A percentile compares a stretch with the other conserved stretches of the same genome.
phyloP scores from a whole-genome alignment of 2,888 invertebrate genomes.

The Julus scanicus region DNA sequence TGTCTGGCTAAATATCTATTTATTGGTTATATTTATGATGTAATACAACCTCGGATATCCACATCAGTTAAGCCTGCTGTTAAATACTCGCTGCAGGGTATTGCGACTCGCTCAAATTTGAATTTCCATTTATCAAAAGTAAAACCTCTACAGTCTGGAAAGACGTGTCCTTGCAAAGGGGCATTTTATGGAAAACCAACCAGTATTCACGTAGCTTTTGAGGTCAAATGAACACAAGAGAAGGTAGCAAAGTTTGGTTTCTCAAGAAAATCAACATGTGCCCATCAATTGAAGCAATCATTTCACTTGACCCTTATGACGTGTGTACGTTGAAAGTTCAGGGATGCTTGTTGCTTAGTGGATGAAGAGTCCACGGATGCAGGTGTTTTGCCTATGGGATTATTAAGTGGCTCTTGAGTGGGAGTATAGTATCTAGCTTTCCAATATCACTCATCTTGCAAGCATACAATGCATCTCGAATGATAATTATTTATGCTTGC shows the following conservation, averaged over 20 bases:
- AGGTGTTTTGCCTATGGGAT: conserved; percentile 25
- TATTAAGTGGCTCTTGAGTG: conserved; percentile 19
- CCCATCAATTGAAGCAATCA: background rate
- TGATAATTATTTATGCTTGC: background rate
- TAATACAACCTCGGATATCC: no score
- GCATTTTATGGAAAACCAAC: background rate
- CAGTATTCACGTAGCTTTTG: background rate
- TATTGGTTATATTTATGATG: no score
- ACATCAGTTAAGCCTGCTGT: background rate
- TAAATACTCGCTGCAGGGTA: background rate
- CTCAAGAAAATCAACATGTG: background rate
- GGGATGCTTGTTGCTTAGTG: background rate
- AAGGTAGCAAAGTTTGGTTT: background rate
- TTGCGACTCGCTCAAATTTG: background rate
- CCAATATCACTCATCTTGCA: background rate
- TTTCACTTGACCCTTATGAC: background rate
- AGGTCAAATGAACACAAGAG: background rate
- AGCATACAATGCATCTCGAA: background rate
- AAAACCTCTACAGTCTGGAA: background rate
- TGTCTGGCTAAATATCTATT: background rate
- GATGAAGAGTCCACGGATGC: conserved; percentile 15
- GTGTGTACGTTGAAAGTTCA: conserved; percentile 9
- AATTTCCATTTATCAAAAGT: background rate
- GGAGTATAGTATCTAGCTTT: background rate
- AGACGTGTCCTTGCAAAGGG: conserved; percentile 34